Percentiles rank a stretch among this genome's conserved stretches.
phyloP scores from a whole-genome alignment of 2,888 invertebrate genomes.

The Galeruca laticollis region DNA sequence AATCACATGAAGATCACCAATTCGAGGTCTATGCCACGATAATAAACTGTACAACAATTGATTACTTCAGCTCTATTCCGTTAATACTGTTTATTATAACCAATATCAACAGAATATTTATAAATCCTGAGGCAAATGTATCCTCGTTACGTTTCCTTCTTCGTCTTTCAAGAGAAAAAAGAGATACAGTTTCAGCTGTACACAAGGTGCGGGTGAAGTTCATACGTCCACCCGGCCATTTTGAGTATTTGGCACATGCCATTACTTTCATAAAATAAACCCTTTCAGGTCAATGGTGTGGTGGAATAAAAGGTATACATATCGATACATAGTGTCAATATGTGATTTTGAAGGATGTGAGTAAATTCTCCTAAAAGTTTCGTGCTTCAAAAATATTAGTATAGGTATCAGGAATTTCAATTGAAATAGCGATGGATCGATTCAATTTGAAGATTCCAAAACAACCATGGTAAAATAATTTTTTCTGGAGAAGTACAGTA shows the following conservation, averaged over 20 bases:
- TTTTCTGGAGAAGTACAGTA: no score
- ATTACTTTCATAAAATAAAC: constrained; percentile 20
- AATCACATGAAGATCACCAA: background rate
- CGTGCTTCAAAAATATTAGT: no score
- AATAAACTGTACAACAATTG: constrained; percentile 1
- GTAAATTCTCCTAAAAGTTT: constrained; percentile 12
- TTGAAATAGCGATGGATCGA: no score
- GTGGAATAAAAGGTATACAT: constrained; percentile 10
- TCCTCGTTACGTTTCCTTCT: background rate
- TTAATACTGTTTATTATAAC: background rate
- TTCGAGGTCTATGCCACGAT: background rate
- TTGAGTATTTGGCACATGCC: constrained; percentile 28
- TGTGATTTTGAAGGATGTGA: background rate
- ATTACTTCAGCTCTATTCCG: background rate
- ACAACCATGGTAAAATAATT: no score
- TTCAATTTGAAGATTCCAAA: no score
- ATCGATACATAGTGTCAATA: constrained; percentile 16
- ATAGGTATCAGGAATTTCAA: no score
- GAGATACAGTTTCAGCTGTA: constrained; percentile 27
- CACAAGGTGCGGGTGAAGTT: constrained; percentile 14
- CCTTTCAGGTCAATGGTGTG: constrained; percentile 13
- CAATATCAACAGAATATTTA: background rate
- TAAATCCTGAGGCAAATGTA: background rate
- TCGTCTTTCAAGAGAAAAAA: constrained; percentile 8
- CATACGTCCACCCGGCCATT: constrained; percentile 10